Evolutionary conservation across 2,888 invertebrate genomes (phyloP), one percentile per base, ranked within the genome.

Genomic region (Epicampocera succincta): DNA sequence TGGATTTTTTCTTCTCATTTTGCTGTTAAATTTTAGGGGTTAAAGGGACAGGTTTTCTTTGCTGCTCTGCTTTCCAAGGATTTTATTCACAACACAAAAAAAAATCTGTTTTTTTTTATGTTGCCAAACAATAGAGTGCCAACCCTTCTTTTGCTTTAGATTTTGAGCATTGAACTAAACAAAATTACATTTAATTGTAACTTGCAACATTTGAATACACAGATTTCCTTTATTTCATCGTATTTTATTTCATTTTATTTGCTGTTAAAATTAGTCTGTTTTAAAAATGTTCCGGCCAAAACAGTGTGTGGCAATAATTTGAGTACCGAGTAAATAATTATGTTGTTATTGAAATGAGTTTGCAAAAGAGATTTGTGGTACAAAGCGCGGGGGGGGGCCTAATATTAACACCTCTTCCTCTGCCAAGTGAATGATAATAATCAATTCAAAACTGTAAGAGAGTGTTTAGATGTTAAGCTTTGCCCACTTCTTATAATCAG

Each of bases 141-240:
- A 48, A 4, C 46, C 66, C 75, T 38, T 60, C 68, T 66, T 42
- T 17, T 3, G 40, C 8, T 66, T 11, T 9, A 60, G 2, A 42
- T 44, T 44, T 46, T 52, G 1, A 52, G 44, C 29, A 19, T n/a
- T n/a, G 44, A 60, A 76, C 52, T 76, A 76, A 33, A 76, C 44
- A 46, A 68, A 76, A 68, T 60, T 68, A 44, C 38, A 61, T 68
- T 76, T 52, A 76, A 61, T 76, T 76, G 68, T 76, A 68, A 76
- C 61, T 68, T 76, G 60, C 44, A 52, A 76, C 68, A 69, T 76
- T 76, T 76, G 68, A 76, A 76, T 68, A 60, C 19, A 60, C 54
- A 46, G 33, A 63, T 52, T 21, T 63, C 63, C 33, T 72, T 44
- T 13, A 25, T 56, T 58, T 54, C 52, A 19, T 60, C 58, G 52